These are phyloP conservation scores for Pogonomyrmex barbatus DNA, from an alignment of 1,140 invertebrate genomes.

Conservation along the genomic window DNA sequence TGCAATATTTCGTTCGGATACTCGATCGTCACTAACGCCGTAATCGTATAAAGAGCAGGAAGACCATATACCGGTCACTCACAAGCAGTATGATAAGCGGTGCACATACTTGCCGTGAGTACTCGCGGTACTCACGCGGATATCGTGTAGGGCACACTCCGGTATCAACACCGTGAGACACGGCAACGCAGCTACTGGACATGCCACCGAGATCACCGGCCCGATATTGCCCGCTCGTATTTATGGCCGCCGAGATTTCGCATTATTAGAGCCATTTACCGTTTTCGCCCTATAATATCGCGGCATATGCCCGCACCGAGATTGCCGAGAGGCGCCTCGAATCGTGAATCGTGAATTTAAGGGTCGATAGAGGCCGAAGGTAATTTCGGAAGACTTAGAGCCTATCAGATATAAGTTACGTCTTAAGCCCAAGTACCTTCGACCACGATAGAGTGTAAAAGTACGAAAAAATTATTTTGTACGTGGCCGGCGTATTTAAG, in stretches of 20 bases:
- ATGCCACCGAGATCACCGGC: constrained; percentile 82
- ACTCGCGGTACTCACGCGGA: constrained; percentile 68
- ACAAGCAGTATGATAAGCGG: constrained; percentile 70
- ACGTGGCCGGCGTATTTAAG: neutral
- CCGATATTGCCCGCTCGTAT: constrained; percentile 82
- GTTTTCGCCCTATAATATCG: constrained; percentile 81
- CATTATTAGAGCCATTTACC: constrained; percentile 85
- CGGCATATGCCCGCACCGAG: constrained; percentile 57
- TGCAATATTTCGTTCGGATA: constrained; percentile 21
- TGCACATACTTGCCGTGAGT: constrained; percentile 79
- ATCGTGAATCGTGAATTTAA: constrained; percentile 69
- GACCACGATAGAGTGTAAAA: constrained; percentile 55
- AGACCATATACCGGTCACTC: constrained; percentile 70
- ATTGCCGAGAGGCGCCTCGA: constrained; percentile 59
- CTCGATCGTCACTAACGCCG: constrained; percentile 30
- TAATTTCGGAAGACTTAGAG: constrained; percentile 63
- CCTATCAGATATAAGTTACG: constrained; percentile 63
- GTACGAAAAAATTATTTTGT: constrained; percentile 19
- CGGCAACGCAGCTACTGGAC: constrained; percentile 83
- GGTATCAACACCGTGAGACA: constrained; percentile 83
- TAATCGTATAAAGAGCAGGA: constrained; percentile 73
- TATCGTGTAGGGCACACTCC: constrained; percentile 67
- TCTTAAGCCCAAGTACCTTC: constrained; percentile 58
- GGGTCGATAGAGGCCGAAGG: constrained; percentile 50
- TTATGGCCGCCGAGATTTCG: constrained; percentile 84